Conservation (phyloP, 2,797 vertebrate genomes). For the Poecilia picta region DNA sequence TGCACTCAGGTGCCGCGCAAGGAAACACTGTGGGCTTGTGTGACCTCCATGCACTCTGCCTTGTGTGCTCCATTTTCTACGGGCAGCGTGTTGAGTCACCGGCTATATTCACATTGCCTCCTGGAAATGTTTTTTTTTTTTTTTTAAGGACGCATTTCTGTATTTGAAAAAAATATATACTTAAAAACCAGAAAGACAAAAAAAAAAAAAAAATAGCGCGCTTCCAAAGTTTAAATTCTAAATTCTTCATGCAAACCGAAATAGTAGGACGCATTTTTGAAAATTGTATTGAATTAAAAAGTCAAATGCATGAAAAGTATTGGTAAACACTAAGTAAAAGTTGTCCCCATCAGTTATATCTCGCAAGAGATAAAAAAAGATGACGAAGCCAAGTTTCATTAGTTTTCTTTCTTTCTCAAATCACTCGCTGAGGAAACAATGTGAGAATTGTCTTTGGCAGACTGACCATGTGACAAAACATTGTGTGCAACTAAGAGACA, state of each 20-base stretch:
- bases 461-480: conserved; percentile 64
- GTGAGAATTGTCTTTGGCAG: conserved; percentile 69
- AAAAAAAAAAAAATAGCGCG: background rate
- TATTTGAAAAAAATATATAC: conserved; percentile 13
- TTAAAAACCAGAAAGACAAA: no score
- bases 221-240: conserved; percentile 40
- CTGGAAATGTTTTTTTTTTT: conserved; percentile 30
- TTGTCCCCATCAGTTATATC: background rate
- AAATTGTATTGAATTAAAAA: background rate
- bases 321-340: conserved; percentile 1
- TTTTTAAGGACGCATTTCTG: conserved; percentile 27
- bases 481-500: conserved; percentile 65
- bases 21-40: conserved; percentile 37
- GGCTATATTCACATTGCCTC: conserved; percentile 42
- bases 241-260: background rate
- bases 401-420: conserved; percentile 59
- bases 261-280: background rate
- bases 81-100: conserved; percentile 59
- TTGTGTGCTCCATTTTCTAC: conserved; percentile 51
- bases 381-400: conserved; percentile 29
- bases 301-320: background rate
- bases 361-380: background rate
- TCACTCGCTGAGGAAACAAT: conserved; percentile 66
- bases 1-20: conserved; percentile 25
- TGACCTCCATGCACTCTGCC: conserved; percentile 67